These are phyloP conservation scores for Setophaga coronata DNA, from an alignment of 2,113 vertebrate genomes.

Conservation along the genomic window DNA sequence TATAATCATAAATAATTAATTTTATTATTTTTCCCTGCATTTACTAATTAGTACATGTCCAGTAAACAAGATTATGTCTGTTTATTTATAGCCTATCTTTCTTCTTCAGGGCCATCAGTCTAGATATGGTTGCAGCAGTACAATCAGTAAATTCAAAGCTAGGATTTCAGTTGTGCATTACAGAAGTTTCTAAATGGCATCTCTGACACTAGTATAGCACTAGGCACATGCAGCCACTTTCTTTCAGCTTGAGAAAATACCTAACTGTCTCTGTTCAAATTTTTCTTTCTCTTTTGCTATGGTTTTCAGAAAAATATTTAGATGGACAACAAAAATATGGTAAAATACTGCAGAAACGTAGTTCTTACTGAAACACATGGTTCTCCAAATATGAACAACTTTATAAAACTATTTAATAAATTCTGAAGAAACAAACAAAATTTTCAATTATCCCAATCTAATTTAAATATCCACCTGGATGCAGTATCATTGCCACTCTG, in stretches of 20 bases:
- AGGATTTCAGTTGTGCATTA: background rate
- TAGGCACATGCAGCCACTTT: background rate
- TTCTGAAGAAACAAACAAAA: background rate
- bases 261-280: background rate
- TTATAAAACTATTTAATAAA: background rate
- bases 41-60: background rate
- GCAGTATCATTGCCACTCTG: background rate
- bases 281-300: background rate
- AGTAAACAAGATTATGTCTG: background rate
- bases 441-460: background rate
- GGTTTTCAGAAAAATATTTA: background rate
- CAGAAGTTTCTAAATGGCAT: background rate
- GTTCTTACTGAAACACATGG: background rate
- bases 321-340: background rate
- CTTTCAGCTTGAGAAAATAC: background rate
- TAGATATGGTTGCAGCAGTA: background rate
- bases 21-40: background rate
- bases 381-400: background rate
- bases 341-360: accelerated
- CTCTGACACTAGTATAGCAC: background rate
- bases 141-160: background rate
- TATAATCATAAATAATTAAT: background rate
- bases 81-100: background rate
- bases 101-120: background rate
- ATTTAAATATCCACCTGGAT: background rate